phyloP scores from a whole-genome alignment of 2,888 invertebrate species.

The Trichopoda pennipes region DNA sequence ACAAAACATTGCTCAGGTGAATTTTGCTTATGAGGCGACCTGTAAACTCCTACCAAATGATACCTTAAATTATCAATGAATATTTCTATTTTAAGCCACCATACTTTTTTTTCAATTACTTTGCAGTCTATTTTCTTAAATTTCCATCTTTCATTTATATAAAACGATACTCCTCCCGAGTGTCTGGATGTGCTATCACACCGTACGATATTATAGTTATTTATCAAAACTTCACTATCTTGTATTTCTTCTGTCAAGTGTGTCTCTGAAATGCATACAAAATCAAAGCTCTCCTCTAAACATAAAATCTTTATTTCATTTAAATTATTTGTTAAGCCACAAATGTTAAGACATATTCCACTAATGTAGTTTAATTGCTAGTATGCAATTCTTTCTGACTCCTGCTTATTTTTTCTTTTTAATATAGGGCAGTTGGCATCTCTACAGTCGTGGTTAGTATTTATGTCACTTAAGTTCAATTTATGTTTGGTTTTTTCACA shows the following conservation, averaged over 20 bases:
- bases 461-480: conserved; percentile 4
- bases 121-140: too few species aligned
- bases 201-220: conserved; percentile 1
- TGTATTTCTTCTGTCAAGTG: conserved; percentile 10
- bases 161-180: conserved; percentile 27
- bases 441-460: conserved; percentile 30
- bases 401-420: not conserved
- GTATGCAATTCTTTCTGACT: conserved; percentile 33
- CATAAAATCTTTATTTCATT: conserved; percentile 1
- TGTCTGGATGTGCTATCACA: conserved; percentile 24
- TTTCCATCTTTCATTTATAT: too few species aligned
- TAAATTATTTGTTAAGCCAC: conserved; percentile 14
- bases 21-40: conserved; percentile 10
- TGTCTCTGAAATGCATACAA: not conserved
- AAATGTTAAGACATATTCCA: conserved; percentile 29
- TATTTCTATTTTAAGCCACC: too few species aligned
- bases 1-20: conserved; percentile 10
- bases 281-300: not conserved
- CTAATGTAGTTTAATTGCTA: conserved; percentile 27
- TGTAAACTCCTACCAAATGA: not conserved
- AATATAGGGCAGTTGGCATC: conserved; percentile 9
- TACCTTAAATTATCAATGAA: too few species aligned
- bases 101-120: too few species aligned
- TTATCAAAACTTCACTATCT: not conserved
- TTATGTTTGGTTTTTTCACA: conserved; percentile 29